Evolutionary conservation across 2,888 invertebrate species (phyloP).

Genomic region (Cosmia trapezina): DNA sequence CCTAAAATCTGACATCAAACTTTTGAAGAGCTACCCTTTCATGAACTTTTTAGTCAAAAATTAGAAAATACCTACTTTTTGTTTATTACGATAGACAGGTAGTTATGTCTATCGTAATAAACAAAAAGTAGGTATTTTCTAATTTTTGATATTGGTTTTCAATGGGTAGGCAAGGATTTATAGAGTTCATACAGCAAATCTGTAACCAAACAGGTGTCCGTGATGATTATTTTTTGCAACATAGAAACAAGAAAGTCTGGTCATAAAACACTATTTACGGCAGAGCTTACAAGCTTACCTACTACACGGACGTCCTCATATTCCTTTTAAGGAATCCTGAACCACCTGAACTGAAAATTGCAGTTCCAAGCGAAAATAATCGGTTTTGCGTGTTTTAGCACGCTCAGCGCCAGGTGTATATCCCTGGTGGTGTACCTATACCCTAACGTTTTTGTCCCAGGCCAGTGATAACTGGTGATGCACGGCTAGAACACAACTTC

Average conservation of each 20-base stretch:
- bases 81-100: too few species aligned
- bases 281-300: constrained; percentile 15
- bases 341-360: constrained; percentile 56
- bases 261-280: constrained; percentile 47
- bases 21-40: not conserved
- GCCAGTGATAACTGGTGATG: too few species aligned
- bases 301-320: constrained; percentile 14
- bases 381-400: not conserved
- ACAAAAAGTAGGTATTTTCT: not conserved
- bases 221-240: constrained; percentile 49
- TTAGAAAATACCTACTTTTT: too few species aligned
- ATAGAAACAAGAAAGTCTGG: constrained; percentile 53
- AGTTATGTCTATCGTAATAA: not conserved
- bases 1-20: not conserved
- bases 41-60: not conserved
- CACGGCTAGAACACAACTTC: too few species aligned
- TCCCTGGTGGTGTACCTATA: too few species aligned
- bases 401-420: too few species aligned
- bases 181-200: constrained; percentile 21
- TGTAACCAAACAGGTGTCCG: constrained; percentile 56
- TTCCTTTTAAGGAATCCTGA: constrained; percentile 46
- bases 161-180: not conserved
- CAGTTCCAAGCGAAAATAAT: constrained; percentile 19
- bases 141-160: constrained; percentile 5
- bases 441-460: too few species aligned